These are phyloP conservation scores for Diceros bicornis DNA, from an alignment of 2,797 vertebrate species.

Conservation along the genomic window DNA sequence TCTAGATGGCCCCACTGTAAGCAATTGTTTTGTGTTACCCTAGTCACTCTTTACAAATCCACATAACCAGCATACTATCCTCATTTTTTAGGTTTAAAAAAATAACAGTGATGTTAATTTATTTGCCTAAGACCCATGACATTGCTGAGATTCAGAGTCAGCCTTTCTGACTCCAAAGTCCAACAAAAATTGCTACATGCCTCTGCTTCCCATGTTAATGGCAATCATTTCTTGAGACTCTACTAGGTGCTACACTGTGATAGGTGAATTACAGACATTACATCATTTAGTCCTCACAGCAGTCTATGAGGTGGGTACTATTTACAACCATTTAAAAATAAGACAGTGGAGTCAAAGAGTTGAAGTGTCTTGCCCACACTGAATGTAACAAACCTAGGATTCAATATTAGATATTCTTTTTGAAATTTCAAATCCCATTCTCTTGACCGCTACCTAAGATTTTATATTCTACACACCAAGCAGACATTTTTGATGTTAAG, in stretches of 20 bases:
- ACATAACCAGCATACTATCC: background rate
- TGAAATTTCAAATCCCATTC: background rate
- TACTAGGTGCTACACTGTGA: background rate
- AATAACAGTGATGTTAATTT: background rate
- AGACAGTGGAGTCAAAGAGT: background rate
- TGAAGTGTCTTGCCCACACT: background rate
- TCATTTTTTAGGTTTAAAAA: background rate
- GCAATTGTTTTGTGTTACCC: background rate
- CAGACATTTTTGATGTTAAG: background rate
- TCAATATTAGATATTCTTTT: background rate
- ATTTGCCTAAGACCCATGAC: background rate
- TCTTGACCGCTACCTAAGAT: background rate
- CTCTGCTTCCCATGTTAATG: background rate
- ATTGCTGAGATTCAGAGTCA: background rate
- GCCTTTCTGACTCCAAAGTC: background rate
- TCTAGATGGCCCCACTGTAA: background rate
- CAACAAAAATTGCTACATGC: too few species aligned
- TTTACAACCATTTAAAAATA: background rate
- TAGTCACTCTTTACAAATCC: conserved; percentile 28
- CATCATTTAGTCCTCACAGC: background rate
- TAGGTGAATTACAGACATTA: background rate
- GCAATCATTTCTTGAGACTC: background rate
- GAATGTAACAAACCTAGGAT: background rate
- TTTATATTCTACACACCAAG: background rate
- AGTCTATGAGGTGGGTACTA: background rate